phyloP scores from a whole-genome alignment of 23 tunicate species.

The Ascidia mentula region DNA sequence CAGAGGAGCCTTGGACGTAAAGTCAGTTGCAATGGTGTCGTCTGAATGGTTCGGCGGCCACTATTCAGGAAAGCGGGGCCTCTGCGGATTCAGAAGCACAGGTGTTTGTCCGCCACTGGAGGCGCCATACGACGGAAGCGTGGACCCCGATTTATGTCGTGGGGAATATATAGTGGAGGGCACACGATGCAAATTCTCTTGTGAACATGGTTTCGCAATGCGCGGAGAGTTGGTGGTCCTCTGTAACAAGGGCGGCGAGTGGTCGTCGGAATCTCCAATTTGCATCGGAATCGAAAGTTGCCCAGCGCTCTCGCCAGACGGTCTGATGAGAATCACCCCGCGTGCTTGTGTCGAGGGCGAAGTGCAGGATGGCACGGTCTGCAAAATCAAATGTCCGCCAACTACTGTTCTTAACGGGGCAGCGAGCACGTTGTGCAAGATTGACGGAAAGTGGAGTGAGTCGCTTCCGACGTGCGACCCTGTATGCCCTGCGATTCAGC shows the following conservation, averaged over 20 bases:
- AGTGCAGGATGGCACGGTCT: conserved; percentile 22
- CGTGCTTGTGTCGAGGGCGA: not conserved
- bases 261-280: conserved; percentile 24
- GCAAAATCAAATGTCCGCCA: conserved; percentile 19
- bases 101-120: conserved; percentile 37
- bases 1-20: not conserved
- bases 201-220: conserved; percentile 13
- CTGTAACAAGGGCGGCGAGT: conserved; percentile 21
- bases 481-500: conserved; percentile 17
- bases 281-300: conserved; percentile 31
- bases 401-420: conserved; percentile 9
- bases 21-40: not conserved
- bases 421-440: not conserved
- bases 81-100: conserved; percentile 23
- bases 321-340: conserved; percentile 8
- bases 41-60: conserved; percentile 31
- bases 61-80: conserved; percentile 21
- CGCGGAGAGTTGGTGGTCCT: conserved; percentile 12
- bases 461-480: conserved; percentile 13
- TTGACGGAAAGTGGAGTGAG: conserved; percentile 16
- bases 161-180: conserved; percentile 26
- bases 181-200: conserved; percentile 21
- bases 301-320: not conserved
- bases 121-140: conserved; percentile 11
- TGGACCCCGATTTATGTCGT: conserved; percentile 12